Base-by-base conservation (phyloP, 2,888 invertebrate species). In the Geophilus truncorum region DNA sequence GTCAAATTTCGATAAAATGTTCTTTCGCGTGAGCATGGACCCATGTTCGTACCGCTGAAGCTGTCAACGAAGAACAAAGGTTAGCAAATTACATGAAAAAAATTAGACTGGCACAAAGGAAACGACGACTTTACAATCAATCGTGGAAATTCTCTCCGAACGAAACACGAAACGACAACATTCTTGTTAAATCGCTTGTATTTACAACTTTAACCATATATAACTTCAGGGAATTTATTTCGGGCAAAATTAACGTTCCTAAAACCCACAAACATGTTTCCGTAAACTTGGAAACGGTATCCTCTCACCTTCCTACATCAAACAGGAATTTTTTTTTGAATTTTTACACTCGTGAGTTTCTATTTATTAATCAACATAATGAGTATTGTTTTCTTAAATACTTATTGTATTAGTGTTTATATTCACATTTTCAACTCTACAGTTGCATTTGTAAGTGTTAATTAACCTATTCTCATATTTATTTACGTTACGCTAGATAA, bases 1-100 rank as follows among this genome's bases (percentile, higher is more conserved):
- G 57, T 62, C 57, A 62, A 62, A 62, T 62, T 62, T 62, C 57
- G 57, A 62, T 62, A 62, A 62, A 62, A 62, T 62, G 57, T 62
- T 62, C 21, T 62, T 0, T 62, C 18, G 21, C 10, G 21, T 62
- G 57, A 21, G 21, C 21, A 23, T 21, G 21, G 21, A 21, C 21
- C n/a, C 21, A 18, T 62, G n/a, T 21, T 62, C 57, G 21, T 23
- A 62, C 10, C 57, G 57, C 23, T 62, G 57, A 62, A 23, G 57
- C 57, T 62, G 7, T 62, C 57, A 21, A 62, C 15, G 4, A 10
- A 62, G 57, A 62, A 62, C 23, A 62, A 62, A 62, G 57, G 57
- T 62, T 62, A 21, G 57, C 21, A 62, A 21, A 9, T 10, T 0
- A 62, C 21, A 18, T n/a, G 4, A 62, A 62, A 51, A 62, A 62